Percentiles rank a stretch among this genome's conserved stretches.
These are phyloP conservation scores for Platichthys flesus DNA, from an alignment of 2,113 vertebrate species.

Conservation along the genomic window DNA sequence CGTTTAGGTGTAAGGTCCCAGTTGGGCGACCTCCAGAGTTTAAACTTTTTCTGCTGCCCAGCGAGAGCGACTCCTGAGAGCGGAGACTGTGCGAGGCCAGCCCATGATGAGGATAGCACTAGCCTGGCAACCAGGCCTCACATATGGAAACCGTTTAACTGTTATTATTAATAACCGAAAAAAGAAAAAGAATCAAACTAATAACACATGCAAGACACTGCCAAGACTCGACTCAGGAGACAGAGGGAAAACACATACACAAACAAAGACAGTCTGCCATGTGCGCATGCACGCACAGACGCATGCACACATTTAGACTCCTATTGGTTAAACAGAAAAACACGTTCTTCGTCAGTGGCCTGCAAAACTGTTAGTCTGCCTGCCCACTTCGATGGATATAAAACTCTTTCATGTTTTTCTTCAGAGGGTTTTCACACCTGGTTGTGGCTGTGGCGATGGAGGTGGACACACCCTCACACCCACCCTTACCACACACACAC, in stretches of 20 bases:
- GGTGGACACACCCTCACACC: constrained; percentile 67
- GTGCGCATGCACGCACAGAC: constrained; percentile 53
- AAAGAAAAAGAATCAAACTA: constrained; percentile 71
- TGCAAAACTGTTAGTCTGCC: constrained; percentile 70
- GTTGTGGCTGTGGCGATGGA: constrained; percentile 65
- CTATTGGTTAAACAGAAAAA: constrained; percentile 77
- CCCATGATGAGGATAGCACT: constrained; percentile 74
- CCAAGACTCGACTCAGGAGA: constrained; percentile 75
- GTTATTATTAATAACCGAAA: constrained; percentile 84
- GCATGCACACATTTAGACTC: constrained; percentile 51
- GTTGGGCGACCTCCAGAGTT: constrained; percentile 59
- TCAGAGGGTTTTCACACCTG: constrained; percentile 81
- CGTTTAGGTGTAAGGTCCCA: constrained; percentile 58
- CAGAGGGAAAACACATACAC: constrained; percentile 75
- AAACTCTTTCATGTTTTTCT: constrained; percentile 74
- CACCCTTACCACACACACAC: constrained; percentile 52
- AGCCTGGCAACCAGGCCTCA: constrained; percentile 76
- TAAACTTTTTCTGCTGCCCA: constrained; percentile 45
- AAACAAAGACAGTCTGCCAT: constrained; percentile 73
- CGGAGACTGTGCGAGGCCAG: constrained; percentile 42
- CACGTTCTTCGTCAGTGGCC: constrained; percentile 56
- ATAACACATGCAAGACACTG: constrained; percentile 79
- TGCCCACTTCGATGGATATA: constrained; percentile 63
- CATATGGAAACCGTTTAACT: constrained; percentile 85
- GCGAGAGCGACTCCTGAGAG: constrained; percentile 35